Evolutionary conservation across 1,140 invertebrate genomes (phyloP).

Genomic region (Brachionus paranguensis): DNA sequence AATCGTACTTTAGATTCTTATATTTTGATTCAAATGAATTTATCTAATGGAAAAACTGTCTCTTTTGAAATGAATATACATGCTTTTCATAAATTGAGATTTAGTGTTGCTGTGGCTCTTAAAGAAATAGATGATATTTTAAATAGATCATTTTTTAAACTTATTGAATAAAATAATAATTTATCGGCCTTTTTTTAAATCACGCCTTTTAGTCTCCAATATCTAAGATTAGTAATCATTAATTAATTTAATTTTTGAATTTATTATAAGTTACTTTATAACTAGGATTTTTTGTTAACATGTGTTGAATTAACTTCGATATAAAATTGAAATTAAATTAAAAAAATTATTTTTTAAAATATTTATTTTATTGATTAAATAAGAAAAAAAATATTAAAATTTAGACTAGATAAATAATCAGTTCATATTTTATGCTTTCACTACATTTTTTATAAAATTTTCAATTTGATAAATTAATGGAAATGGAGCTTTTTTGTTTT

Average conservation of each 20-base stretch:
- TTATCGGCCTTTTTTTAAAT: not conserved
- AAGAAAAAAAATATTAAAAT: no score
- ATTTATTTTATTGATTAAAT: no score
- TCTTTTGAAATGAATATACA: not conserved
- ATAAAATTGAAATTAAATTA: no score
- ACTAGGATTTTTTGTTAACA: no score
- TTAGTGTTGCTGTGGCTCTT: not conserved
- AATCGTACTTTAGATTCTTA: not conserved
- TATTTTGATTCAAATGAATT: not conserved
- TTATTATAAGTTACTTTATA: no score
- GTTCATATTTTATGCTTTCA: no score
- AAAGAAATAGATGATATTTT: slow-evolving; percentile 37
- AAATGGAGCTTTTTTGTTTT: no score
- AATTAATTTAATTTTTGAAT: not conserved
- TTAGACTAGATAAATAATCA: no score
- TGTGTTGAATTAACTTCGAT: no score
- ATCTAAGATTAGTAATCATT: not conserved
- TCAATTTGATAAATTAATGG: no score
- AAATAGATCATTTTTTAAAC: not conserved
- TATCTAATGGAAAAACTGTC: not conserved
- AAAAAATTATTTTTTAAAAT: no score
- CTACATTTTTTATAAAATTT: no score
- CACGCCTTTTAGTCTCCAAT: not conserved
- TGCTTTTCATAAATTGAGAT: slow-evolving; percentile 15
- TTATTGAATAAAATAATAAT: not conserved